Evolutionary conservation across 2,888 invertebrate genomes (phyloP), one percentile per base, ranked within the genome.

Genomic region (Pyrrhia umbra): DNA sequence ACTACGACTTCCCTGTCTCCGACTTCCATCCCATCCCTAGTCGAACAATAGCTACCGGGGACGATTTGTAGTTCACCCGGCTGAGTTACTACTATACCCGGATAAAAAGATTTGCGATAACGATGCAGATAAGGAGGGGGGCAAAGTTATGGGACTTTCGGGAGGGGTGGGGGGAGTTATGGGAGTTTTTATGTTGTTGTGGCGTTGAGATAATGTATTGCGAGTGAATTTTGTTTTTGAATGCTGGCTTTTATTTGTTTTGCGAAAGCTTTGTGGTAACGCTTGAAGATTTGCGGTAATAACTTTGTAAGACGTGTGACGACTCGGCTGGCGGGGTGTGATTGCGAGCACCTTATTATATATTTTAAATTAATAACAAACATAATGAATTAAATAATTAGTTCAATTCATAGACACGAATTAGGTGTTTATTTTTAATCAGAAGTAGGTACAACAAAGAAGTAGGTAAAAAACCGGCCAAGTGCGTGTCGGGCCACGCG

Each of bases 91-190:
- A 59, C 47, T 27, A 34, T 34, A 39, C 42, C 34, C 43, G 75
- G 79, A 80, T 75, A 62, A 79, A 79, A 80, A 79, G 78, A 79
- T 79, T 79, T 79, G 79, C 71, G 78, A 79, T 79, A 80, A 80
- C 81, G 78, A 78, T 75, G 60, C 61, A 58, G 79, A 68, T 66
- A 66, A 78, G 74, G 52, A 65, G 61, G 58, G 72, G 51, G 55
- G 15, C 25, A 47, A 46, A 69, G 49, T 59, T 75, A 69, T 59
- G 60, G 69, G 46, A 34, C 16, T 49, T 45, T 20, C 13, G 30
- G 25, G 30, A 42, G 16, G 15, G 21, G 37, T 21, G 55, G 43
- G 45, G 23, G 40, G 23, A 67, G 39, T 66, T 68, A 57, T 74
- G 68, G 68, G 68, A 73, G 18, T 74, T 57, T 72, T 72, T 76